phyloP scores from a whole-genome alignment of 2,113 vertebrate species.

The Tretioscincus oriximinensis region DNA sequence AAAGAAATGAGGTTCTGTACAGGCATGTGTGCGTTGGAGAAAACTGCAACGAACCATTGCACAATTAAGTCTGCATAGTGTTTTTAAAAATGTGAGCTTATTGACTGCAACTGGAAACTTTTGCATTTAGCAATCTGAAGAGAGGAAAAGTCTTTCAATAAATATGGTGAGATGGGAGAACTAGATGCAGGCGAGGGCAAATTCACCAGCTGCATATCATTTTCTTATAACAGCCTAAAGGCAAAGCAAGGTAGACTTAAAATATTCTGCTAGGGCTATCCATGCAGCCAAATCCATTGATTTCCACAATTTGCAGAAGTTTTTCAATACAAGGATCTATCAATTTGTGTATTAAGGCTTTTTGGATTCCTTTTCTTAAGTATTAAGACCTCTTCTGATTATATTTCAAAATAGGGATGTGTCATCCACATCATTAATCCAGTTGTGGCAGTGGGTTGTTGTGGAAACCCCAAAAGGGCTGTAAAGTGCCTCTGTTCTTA shows the following conservation, averaged over 20 bases:
- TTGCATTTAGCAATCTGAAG: conserved; percentile 16
- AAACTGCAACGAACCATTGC: background rate
- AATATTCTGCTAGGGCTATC: conserved; percentile 3
- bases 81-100: conserved; percentile 31
- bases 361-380: too few species aligned
- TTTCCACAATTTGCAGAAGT: conserved; percentile 12
- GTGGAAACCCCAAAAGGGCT: too few species aligned
- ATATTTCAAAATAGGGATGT: too few species aligned
- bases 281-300: conserved; percentile 19
- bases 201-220: background rate
- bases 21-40: background rate
- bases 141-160: conserved; percentile 3
- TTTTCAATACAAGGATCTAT: conserved; percentile 5
- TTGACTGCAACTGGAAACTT: conserved; percentile 9
- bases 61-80: background rate
- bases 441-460: too few species aligned
- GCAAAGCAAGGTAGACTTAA: conserved; percentile 23
- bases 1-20: fast-evolving
- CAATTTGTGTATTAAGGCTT: too few species aligned
- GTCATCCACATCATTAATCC: too few species aligned
- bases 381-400: too few species aligned
- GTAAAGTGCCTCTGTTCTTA: too few species aligned
- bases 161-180: background rate
- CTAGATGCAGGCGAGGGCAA: background rate
- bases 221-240: conserved; percentile 18